Base-by-base conservation (phyloP, 2,888 invertebrate genomes). In the Malthinus seriepunctatus region DNA sequence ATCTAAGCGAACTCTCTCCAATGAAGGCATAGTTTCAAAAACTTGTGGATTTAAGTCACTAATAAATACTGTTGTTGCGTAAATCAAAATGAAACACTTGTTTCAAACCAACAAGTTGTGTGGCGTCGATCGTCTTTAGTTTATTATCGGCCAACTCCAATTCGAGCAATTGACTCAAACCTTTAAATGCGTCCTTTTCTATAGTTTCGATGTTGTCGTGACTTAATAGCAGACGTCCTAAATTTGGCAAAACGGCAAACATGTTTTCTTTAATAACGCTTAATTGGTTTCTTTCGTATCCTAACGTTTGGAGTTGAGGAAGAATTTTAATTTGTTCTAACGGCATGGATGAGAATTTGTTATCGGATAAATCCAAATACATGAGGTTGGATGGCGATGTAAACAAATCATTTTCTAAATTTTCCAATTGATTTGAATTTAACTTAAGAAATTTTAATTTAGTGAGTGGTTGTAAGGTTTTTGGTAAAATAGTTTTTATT, bases 21-120 rank as follows among this genome's bases (percentile, higher is more conserved):
- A n/a, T n/a, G n/a, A n/a, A n/a, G n/a, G n/a, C n/a, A n/a, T n/a
- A n/a, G n/a, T n/a, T n/a, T n/a, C n/a, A n/a, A n/a, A n/a, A n/a
- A n/a, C n/a, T n/a, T n/a, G n/a, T n/a, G n/a, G n/a, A 11, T 47
- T 11, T 11, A 47, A 12, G n/a, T 33, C 32, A 47, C 11, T 32
- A 33, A 47, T n/a, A n/a, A n/a, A n/a, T 47, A 14, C 47, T 47
- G 9, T 47, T 37, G 8, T 37, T 37, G 10, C 37, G 11, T 37
- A 37, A 37, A 37, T 37, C 37, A 37, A 37, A 37, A 37, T 37
- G 11, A 9, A 11, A 37, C 11, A 10, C 10, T 37, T 11, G 11
- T 37, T 37, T 12, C 7, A 37, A 12, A 11, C 37, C 37, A 11
- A 37, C 11, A 3, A 37, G 37, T 8, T 37, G 37, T 11, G 37